Evolutionary conservation across 2,888 invertebrate genomes (phyloP), one percentile per base, ranked within the genome.

Genomic region (Pantelozetes paolii): DNA sequence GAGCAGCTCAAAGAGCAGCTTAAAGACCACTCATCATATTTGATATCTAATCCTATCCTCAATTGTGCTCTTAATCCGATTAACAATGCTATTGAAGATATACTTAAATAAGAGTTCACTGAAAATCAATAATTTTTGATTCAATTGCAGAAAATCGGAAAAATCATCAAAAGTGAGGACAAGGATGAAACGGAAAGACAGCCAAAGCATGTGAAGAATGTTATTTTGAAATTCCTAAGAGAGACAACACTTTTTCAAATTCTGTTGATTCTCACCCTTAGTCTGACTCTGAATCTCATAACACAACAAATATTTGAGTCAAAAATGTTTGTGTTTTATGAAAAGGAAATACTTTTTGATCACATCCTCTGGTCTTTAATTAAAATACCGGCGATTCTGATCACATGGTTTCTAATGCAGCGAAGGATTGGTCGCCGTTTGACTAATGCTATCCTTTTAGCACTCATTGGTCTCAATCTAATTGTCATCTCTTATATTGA

Each of bases 221-320:
- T 36, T 48, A 48, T 69, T 18, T 32, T 45, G 36, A 36, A 67
- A 48, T 73, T 67, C 40, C 36, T 73, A 15, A 67, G 30, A 26
- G 67, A 69, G 13, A 67, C 73, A 23, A 73, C 73, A 45, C 54
- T 73, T n/a, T 73, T 73, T 48, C 73, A 73, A 23, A 73, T 69
- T 45, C 40, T 67, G 26, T 26, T 73, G 5, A 54, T 73, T 23
- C 64, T 70, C 15, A 32, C 69, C 13, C 28, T 73, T 9, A 1
- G 64, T 23, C 40, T 73, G 11, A 32, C 64, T 2, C 30, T 69
- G 9, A 73, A 73, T 50, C 40, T 67, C 9, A 40, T 73, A 26
- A 45, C 48, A 15, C 30, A 67, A 30, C 67, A 73, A n/a, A 67
- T 73, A 26, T 57, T 73, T 42, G 28, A 70, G 11, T 15, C 28